These are phyloP conservation scores for Apamea monoglypha DNA, from an alignment of 2,888 invertebrate species.

Conservation along the genomic window DNA sequence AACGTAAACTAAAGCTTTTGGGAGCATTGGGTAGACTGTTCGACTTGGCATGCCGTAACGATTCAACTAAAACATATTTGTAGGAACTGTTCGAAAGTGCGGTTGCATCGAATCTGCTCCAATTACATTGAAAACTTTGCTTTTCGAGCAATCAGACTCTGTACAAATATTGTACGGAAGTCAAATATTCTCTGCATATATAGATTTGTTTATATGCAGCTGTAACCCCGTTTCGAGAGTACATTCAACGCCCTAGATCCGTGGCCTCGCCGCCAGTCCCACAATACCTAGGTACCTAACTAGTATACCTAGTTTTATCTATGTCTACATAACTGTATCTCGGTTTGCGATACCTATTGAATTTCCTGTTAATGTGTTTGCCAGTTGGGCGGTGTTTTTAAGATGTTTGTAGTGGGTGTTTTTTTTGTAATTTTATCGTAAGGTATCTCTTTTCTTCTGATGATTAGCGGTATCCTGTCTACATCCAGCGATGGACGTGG, in stretches of 20 bases:
- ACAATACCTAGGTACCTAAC: constrained; percentile 74
- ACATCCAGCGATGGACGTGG: too few species aligned
- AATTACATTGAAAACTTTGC: constrained; percentile 42
- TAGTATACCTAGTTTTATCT: constrained; percentile 41
- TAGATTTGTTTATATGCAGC: constrained; percentile 67
- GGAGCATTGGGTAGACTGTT: neutral
- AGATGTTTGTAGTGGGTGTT: neutral
- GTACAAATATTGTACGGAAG: constrained; percentile 38
- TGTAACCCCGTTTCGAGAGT: constrained; percentile 76
- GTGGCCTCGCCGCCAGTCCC: constrained; percentile 71
- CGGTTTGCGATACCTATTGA: constrained; percentile 37
- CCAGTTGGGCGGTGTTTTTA: constrained; percentile 13
- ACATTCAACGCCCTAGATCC: constrained; percentile 81
- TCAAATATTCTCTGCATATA: constrained; percentile 48
- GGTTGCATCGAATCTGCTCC: constrained; percentile 32
- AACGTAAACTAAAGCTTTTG: constrained; percentile 12
- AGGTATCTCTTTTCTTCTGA: neutral
- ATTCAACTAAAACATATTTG: constrained; percentile 38
- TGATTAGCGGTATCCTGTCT: neutral
- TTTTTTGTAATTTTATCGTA: neutral
- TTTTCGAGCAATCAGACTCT: constrained; percentile 18
- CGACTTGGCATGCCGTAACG: constrained; percentile 7
- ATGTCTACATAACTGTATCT: constrained; percentile 23
- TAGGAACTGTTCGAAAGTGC: constrained; percentile 18
- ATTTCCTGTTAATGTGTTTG: constrained; percentile 42